Evolutionary conservation across 2,797 vertebrate genomes (phyloP).

Genomic region (Girardinus metallicus): DNA sequence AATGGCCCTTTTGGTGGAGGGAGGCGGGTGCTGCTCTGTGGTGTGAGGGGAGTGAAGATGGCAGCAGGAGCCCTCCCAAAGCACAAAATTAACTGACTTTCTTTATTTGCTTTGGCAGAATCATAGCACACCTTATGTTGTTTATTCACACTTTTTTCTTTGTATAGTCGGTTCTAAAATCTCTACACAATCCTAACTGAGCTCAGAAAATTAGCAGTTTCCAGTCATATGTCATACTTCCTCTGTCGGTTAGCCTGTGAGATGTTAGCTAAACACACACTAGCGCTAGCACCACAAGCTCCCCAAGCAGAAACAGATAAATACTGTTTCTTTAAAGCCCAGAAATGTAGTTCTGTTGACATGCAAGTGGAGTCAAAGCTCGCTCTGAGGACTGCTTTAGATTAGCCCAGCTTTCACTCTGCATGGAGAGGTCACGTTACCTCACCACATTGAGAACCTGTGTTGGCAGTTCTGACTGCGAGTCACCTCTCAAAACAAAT

Average conservation of each 20-base stretch:
- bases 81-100: conserved; percentile 71
- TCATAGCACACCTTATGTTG: conserved; percentile 58
- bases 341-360: conserved; percentile 75
- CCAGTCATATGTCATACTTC: conserved; percentile 48
- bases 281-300: conserved; percentile 62
- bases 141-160: conserved; percentile 48
- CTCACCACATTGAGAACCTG: conserved; percentile 36
- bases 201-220: conserved; percentile 37
- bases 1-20: conserved; percentile 85
- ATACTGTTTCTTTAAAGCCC: conserved; percentile 48
- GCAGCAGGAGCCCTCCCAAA: conserved; percentile 64
- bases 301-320: conserved; percentile 70
- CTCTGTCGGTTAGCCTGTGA: conserved; percentile 61
- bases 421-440: conserved; percentile 66
- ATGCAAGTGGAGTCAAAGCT: conserved; percentile 64
- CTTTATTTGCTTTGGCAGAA: conserved; percentile 67
- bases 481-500: conserved; percentile 30
- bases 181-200: conserved; percentile 24
- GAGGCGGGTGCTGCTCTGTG: conserved; percentile 68
- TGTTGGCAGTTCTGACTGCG: conserved; percentile 29
- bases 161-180: conserved; percentile 51
- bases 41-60: conserved; percentile 67
- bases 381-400: conserved; percentile 66
- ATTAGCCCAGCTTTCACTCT: conserved; percentile 68
- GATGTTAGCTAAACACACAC: conserved; percentile 64